A percentile compares a stretch with the other conserved stretches of the same genome.
Evolutionary conservation across 2,113 vertebrate species (phyloP).

Genomic region (Genyomyrus donnyi): DNA sequence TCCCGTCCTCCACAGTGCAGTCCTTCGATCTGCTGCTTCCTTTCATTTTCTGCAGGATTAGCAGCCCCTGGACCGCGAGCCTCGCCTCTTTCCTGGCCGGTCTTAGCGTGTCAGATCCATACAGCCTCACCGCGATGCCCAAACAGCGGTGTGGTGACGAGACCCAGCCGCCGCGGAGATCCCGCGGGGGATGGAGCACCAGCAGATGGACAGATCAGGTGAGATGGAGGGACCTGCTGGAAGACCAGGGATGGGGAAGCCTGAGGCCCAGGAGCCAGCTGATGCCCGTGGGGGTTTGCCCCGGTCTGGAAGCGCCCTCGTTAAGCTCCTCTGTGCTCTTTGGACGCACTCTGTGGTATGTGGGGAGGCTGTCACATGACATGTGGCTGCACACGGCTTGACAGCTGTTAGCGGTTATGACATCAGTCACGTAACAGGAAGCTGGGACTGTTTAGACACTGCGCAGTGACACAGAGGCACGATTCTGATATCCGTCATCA

Average conservation of each 20-base stretch:
- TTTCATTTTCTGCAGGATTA: neutral
- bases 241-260: neutral
- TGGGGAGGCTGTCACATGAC: neutral
- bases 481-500: neutral
- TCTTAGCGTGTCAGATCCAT: neutral
- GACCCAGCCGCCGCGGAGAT: neutral
- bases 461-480: neutral
- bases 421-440: neutral
- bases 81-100: neutral
- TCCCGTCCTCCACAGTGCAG: conserved; percentile 36
- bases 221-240: neutral
- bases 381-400: neutral
- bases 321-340: neutral
- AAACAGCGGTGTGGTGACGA: neutral
- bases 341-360: neutral
- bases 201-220: neutral
- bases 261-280: neutral
- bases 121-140: neutral
- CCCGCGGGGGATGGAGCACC: neutral
- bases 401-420: neutral
- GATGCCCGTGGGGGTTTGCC: neutral
- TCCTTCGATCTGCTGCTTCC: neutral
- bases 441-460: neutral
- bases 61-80: neutral
- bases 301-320: neutral